Evolutionary conservation across 2,888 invertebrate genomes (phyloP).

Genomic region (Drosophila longiperda): DNA sequence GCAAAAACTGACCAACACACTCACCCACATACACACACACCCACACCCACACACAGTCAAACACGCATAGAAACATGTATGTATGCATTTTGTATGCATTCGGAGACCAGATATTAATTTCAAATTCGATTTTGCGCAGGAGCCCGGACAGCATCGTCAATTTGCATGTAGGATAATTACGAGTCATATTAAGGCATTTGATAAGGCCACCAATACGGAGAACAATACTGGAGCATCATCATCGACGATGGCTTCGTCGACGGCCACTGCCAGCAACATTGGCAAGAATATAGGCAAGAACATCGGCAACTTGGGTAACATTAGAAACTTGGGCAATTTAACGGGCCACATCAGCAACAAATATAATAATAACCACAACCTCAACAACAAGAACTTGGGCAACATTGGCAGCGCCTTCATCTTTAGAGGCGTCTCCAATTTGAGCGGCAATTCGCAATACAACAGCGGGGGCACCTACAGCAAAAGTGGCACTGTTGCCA

Average conservation of each 20-base stretch:
- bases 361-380: conserved; percentile 7
- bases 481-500: conserved; percentile 72
- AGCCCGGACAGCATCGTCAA: conserved; percentile 83
- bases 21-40: conserved; percentile 4
- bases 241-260: conserved; percentile 7
- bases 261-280: conserved; percentile 1
- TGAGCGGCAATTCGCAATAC: conserved; percentile 30
- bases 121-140: conserved; percentile 60
- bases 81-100: conserved; percentile 14
- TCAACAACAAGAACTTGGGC: conserved; percentile 18
- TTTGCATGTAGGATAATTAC: conserved; percentile 84
- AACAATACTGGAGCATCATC: conserved; percentile 22
- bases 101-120: conserved; percentile 15
- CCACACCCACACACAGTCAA: conserved; percentile 11
- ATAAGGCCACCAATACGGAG: conserved; percentile 56
- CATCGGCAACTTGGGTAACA: conserved; percentile 8
- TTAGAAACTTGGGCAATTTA: conserved; percentile 11
- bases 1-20: neutral
- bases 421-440: conserved; percentile 14
- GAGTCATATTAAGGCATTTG: conserved; percentile 74
- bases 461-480: conserved; percentile 75
- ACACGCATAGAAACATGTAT: conserved; percentile 27
- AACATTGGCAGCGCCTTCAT: conserved; percentile 24
- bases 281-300: conserved; percentile 5
- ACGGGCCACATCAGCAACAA: conserved; percentile 39